A percentile compares a stretch with the other conserved stretches of the same genome.
phyloP scores from a whole-genome alignment of 2,113 vertebrate species.

The Megaceryle torquata region DNA sequence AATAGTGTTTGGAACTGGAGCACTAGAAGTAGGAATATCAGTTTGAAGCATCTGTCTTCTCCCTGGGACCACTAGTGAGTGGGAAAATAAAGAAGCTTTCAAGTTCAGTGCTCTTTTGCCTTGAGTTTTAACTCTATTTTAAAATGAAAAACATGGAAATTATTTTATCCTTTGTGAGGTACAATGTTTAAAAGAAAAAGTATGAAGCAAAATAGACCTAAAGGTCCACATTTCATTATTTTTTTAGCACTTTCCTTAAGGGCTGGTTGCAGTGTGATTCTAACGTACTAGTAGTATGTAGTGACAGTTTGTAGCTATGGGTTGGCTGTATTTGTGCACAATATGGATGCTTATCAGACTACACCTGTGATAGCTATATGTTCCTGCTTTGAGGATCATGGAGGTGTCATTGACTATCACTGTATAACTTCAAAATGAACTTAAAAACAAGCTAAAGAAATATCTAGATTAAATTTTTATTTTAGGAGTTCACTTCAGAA shows the following conservation, averaged over 20 bases:
- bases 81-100: not conserved
- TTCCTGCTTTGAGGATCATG: not conserved
- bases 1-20: not conserved
- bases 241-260: not conserved
- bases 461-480: not conserved
- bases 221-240: not conserved
- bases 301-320: not conserved
- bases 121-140: not conserved
- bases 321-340: not conserved
- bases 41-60: not conserved
- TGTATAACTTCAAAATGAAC: not conserved
- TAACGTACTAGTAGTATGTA: not conserved
- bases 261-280: not conserved
- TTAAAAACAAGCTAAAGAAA: not conserved
- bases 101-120: not conserved
- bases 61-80: not conserved
- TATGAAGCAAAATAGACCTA: not conserved
- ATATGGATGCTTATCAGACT: not conserved
- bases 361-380: not conserved
- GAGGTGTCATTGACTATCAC: not conserved
- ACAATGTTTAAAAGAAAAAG: not conserved
- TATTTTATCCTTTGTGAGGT: not conserved
- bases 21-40: not conserved
- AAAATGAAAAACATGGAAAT: not conserved
- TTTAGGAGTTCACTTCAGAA: not conserved